Base-by-base conservation (phyloP, 2,113 vertebrate species). In the Coptodon rendalli region DNA sequence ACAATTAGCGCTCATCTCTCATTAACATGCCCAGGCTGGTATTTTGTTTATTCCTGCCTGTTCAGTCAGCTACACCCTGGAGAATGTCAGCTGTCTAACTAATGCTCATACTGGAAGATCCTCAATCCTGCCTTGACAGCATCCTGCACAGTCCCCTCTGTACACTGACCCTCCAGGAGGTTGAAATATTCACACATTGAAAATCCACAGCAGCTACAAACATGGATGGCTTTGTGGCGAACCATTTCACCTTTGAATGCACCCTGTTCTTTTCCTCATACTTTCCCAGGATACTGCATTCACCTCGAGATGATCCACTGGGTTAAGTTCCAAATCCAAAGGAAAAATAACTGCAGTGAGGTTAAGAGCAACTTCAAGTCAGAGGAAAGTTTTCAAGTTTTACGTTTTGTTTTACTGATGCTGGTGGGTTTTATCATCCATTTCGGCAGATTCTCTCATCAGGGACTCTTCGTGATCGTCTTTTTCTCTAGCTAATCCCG, bases 71-170 rank as follows among this genome's bases (percentile, higher is more conserved):
- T 78, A 48, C 29, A 38, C 85, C 61, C 84, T 81, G 53, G 88
- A 84, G 87, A 91, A 53, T 38, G 24, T 92, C 63, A 82, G 86
- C 66, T 90, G 87, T 91, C 85, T 90, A 81, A 89, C 71, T 73
- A 38, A 17, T 86, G 80, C 63, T 71, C 31, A 12, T 16, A 31
- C 29, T 71, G 38, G 17, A 81, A 24, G 59, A 63, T 86, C 19
- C 43, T 54, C 50, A 53, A 78, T 43, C 24, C n/a, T 24, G 66
- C 78, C 71, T 52, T 90, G 88, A 85, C 81, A 89, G 78, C 89
- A 86, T 82, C 84, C 57, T 12, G 57, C 40, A 57, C 68, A 82
- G 16, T 53, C 54, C 38, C 36, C 34, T 78, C 84, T 86, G 48
- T 38, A 50, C 81, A 40, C 24, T 22, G 19, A 22, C 34, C 29